A percentile compares a stretch with the other conserved stretches of the same genome.
phyloP scores from a whole-genome alignment of 2,113 vertebrate genomes.

The Mirza zaza region DNA sequence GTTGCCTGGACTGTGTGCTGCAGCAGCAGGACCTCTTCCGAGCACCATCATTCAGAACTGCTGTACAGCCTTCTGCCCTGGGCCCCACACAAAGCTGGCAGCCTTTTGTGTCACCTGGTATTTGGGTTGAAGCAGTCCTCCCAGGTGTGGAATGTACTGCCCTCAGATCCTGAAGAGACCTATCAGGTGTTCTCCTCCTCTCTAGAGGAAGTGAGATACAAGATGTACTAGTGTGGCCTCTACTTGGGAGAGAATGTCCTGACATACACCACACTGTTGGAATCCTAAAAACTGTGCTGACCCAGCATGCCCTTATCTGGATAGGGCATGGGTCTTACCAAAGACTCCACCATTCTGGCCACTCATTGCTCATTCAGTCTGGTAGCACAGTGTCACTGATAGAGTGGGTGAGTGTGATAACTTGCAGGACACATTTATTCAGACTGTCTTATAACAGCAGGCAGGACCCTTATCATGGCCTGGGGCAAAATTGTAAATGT shows the following conservation, averaged over 20 bases:
- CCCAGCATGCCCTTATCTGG: too few species aligned
- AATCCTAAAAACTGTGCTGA: not conserved
- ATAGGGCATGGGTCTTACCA: not conserved
- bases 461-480: fast-evolving
- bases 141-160: not conserved
- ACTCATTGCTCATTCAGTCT: not conserved
- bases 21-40: not conserved
- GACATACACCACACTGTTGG: not conserved
- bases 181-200: not conserved
- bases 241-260: not conserved
- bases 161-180: not conserved
- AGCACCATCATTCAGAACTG: fast-evolving
- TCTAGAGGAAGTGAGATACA: not conserved
- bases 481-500: too few species aligned
- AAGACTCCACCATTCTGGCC: fast-evolving
- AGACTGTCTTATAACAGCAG: not conserved
- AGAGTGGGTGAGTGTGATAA: too few species aligned
- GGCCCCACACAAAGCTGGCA: not conserved
- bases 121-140: not conserved
- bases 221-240: too few species aligned
- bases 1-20: not conserved
- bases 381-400: fast-evolving
- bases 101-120: not conserved
- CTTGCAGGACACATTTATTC: not conserved
- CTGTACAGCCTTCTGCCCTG: not conserved